Conservation (phyloP, 2,113 vertebrate genomes). For the Gobiocypris rarus region DNA sequence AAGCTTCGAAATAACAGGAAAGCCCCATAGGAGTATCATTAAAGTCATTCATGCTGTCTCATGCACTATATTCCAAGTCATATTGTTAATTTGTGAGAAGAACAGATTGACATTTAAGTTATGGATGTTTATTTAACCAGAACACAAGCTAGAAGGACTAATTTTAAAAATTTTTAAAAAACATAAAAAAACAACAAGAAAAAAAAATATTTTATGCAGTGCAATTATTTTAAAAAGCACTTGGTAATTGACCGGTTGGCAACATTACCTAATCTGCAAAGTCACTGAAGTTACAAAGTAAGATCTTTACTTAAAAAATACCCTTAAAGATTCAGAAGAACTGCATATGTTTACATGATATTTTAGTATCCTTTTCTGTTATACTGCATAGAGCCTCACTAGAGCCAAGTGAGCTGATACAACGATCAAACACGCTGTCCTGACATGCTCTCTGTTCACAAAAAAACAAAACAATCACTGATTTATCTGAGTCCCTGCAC, state of each 20-base stretch:
- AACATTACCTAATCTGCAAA: too few species aligned
- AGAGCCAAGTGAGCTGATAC: not conserved
- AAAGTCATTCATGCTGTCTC: not conserved
- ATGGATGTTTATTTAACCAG: not conserved
- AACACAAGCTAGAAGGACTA: not conserved
- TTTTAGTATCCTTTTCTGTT: not conserved
- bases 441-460: not conserved
- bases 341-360: not conserved
- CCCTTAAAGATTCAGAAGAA: not conserved
- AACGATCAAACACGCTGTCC: slow-evolving; percentile 3
- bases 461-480: not conserved
- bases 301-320: not conserved
- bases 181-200: too few species aligned
- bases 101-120: not conserved
- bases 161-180: too few species aligned
- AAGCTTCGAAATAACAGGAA: not conserved
- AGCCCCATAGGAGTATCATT: not conserved
- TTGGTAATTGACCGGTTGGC: too few species aligned
- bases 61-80: not conserved
- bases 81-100: not conserved
- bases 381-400: not conserved
- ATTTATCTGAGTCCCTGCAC: too few species aligned
- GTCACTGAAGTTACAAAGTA: not conserved
- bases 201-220: too few species aligned
- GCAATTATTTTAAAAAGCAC: too few species aligned